phyloP scores from a whole-genome alignment of 2,113 vertebrate genomes.

The Sapayoa aenigma region DNA sequence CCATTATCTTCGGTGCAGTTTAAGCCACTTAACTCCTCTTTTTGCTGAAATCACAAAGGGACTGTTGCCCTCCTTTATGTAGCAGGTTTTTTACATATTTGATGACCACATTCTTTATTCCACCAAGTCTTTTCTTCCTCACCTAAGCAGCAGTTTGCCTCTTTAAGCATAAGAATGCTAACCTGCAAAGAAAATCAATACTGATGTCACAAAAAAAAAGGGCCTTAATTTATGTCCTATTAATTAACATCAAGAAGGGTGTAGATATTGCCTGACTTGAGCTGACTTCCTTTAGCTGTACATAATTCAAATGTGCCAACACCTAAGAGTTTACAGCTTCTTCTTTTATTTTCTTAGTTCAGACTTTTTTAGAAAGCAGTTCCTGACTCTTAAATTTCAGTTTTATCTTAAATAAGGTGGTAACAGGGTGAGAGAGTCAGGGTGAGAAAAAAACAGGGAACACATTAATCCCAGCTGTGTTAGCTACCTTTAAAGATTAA shows the following conservation, averaged over 20 bases:
- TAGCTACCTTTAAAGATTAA: not conserved
- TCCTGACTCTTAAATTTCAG: not conserved
- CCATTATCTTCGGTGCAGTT: not conserved
- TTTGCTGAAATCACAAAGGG: not conserved
- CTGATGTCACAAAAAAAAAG: not conserved
- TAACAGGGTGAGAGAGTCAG: not conserved
- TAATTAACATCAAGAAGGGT: not conserved
- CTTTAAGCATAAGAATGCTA: not conserved
- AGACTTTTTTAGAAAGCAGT: not conserved
- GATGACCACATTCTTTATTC: not conserved
- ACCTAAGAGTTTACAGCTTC: not conserved
- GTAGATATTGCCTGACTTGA: not conserved
- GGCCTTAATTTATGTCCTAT: not conserved
- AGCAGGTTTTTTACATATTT: fast-evolving
- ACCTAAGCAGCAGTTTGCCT: not conserved
- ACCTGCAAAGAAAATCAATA: not conserved
- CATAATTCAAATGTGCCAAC: not conserved
- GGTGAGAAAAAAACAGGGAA: not conserved
- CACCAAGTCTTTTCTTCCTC: not conserved
- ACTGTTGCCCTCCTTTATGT: not conserved
- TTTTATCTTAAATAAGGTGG: not conserved
- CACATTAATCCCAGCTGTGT: not conserved
- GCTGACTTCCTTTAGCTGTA: not conserved
- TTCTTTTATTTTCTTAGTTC: not conserved
- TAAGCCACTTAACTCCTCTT: not conserved